Evolutionary conservation across 2,113 vertebrate species (phyloP).

Genomic region (Asarcornis scutulata): DNA sequence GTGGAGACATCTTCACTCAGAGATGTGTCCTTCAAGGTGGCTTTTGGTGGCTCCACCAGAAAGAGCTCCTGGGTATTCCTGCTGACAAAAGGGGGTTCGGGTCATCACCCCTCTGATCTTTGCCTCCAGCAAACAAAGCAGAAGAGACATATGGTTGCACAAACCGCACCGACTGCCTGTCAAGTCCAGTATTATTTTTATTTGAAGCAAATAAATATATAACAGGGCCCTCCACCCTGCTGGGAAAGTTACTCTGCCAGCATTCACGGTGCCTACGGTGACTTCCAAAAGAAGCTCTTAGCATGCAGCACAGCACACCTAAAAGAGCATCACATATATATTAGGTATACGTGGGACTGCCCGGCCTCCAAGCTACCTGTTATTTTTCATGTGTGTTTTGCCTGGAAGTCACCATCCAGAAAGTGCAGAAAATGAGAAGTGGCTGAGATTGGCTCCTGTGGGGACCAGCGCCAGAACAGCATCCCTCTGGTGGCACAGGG

Average conservation of each 20-base stretch:
- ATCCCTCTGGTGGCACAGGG: background rate
- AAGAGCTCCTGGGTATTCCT: background rate
- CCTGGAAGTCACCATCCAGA: background rate
- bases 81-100: background rate
- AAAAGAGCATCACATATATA: background rate
- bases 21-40: background rate
- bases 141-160: background rate
- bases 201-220: background rate
- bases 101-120: background rate
- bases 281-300: background rate
- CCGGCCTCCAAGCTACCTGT: background rate
- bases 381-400: background rate
- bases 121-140: background rate
- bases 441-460: background rate
- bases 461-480: too few relatives aligned
- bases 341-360: background rate
- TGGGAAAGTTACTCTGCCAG: background rate
- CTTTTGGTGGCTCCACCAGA: background rate
- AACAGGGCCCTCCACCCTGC: background rate
- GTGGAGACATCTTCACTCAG: fast-evolving
- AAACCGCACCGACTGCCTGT: background rate
- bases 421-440: background rate
- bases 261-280: background rate
- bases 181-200: background rate
- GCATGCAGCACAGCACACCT: background rate